phyloP scores from a whole-genome alignment of 2,797 vertebrate species.

The Coreius guichenoti region DNA sequence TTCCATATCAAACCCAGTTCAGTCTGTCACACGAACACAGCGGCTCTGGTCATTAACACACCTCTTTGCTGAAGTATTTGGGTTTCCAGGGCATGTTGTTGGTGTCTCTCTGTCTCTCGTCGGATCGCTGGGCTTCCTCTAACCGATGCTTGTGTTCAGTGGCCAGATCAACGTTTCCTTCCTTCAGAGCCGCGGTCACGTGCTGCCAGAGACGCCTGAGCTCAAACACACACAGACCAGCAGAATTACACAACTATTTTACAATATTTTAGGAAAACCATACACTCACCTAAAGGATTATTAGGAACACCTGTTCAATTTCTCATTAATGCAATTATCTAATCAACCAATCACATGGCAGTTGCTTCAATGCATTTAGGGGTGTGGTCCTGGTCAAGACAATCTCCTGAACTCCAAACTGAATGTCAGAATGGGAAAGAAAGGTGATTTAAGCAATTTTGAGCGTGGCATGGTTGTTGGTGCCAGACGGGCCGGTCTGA shows the following conservation, averaged over 20 bases:
- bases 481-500: too few relatives aligned
- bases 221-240: constrained; percentile 9
- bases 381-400: too few relatives aligned
- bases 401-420: too few relatives aligned
- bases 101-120: constrained; percentile 82
- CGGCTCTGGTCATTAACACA: neutral
- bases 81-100: constrained; percentile 84
- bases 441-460: too few relatives aligned
- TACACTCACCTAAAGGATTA: too few relatives aligned
- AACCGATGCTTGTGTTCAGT: constrained; percentile 89
- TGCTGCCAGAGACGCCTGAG: constrained; percentile 88
- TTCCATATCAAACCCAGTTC: neutral
- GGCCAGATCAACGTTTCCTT: constrained; percentile 86
- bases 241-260: neutral
- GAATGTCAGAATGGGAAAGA: too few relatives aligned
- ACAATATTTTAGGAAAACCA: neutral
- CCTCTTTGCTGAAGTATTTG: constrained; percentile 91
- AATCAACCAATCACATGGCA: too few relatives aligned
- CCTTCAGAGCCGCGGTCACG: constrained; percentile 86
- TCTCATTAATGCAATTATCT: too few relatives aligned
- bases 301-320: too few relatives aligned
- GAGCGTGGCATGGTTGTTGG: too few relatives aligned
- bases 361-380: too few relatives aligned
- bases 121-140: constrained; percentile 88
- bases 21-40: neutral